These are phyloP conservation scores for Gymnoscopelus microlampas DNA, from an alignment of 2,797 vertebrate species.

Conservation along the genomic window DNA sequence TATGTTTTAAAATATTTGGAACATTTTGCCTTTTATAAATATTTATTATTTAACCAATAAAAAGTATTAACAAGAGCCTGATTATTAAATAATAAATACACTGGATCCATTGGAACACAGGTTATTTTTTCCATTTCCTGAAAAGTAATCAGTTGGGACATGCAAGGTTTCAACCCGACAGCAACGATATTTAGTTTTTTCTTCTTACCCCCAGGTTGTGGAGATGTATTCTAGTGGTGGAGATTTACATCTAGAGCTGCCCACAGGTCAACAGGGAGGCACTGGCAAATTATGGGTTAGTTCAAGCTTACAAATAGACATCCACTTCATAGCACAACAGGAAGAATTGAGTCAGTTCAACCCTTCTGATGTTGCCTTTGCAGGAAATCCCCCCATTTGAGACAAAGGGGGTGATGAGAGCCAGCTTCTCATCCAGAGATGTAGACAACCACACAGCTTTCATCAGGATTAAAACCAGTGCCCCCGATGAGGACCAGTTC, in stretches of 20 bases:
- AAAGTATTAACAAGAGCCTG: too few species aligned
- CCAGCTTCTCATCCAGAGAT: slow-evolving; percentile 97
- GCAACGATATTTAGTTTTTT: not conserved
- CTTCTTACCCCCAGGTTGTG: slow-evolving; percentile 85
- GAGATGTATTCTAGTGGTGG: slow-evolving; percentile 99
- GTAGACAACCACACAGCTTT: slow-evolving; percentile 99
- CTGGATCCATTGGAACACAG: too few species aligned
- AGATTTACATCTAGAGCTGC: slow-evolving; percentile 96
- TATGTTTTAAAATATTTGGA: too few species aligned
- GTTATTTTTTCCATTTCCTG: too few species aligned
- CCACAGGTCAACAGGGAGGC: slow-evolving; percentile 95
- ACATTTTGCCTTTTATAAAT: too few species aligned
- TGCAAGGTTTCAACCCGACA: too few species aligned
- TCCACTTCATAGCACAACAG: not conserved
- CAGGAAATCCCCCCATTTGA: slow-evolving; percentile 99
- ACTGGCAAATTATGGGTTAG: slow-evolving; percentile 95
- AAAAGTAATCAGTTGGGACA: too few species aligned
- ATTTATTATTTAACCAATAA: too few species aligned
- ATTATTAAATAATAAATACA: too few species aligned
- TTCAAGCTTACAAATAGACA: slow-evolving; percentile 19
- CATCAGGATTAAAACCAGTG: slow-evolving; percentile 97
- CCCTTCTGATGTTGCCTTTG: slow-evolving; percentile 31
- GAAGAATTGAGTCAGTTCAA: not conserved
- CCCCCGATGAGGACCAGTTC: slow-evolving; percentile 91
- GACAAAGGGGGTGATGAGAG: slow-evolving; percentile 99